Evolutionary conservation across 2,113 vertebrate species (phyloP).

Genomic region (Tonatia bakeri): DNA sequence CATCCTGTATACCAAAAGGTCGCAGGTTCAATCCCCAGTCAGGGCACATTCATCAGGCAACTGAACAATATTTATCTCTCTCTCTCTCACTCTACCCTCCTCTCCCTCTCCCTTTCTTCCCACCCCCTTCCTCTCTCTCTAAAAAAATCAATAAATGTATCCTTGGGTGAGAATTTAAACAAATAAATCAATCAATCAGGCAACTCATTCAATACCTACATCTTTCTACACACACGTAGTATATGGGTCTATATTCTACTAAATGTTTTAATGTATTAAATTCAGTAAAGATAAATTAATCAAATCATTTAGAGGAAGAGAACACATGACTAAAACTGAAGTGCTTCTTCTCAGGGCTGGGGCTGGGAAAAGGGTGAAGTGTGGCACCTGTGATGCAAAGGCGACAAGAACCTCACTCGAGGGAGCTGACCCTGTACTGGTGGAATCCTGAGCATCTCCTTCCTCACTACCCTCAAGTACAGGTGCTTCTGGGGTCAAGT

Average conservation of each 20-base stretch:
- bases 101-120: no score
- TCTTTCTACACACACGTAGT: neutral
- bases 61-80: no score
- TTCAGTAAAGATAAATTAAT: neutral
- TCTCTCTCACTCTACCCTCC: no score
- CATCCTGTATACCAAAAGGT: no score
- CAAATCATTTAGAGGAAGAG: neutral
- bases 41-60: no score
- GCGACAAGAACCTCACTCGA: neutral
- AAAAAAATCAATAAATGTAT: no score
- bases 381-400: fast-evolving
- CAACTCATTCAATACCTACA: neutral
- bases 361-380: neutral
- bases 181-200: no score
- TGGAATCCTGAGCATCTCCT: neutral
- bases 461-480: neutral
- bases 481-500: neutral
- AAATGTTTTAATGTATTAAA: neutral
- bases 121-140: no score
- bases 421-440: no score
- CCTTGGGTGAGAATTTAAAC: no score
- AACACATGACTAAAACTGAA: neutral
- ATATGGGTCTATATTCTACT: neutral
- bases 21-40: no score
- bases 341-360: neutral